Evolutionary conservation across 2,113 vertebrate species (phyloP).

Genomic region (Megalops atlanticus): DNA sequence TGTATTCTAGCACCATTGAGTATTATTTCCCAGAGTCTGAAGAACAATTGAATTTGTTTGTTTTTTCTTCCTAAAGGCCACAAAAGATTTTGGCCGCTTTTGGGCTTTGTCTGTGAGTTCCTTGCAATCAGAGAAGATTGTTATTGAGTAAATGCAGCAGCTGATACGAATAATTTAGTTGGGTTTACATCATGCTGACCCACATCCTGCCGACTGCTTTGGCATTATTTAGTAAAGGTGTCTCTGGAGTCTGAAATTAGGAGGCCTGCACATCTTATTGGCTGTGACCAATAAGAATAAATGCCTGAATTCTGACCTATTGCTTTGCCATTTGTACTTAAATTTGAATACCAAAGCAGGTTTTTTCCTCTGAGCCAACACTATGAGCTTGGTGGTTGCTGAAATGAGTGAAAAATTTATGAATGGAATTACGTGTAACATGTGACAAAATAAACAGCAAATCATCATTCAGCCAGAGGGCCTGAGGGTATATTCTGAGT

Average conservation of each 20-base stretch:
- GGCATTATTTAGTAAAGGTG: not conserved
- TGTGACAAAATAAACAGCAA: not conserved
- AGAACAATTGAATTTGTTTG: not conserved
- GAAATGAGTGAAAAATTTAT: not conserved
- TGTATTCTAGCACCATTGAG: not conserved
- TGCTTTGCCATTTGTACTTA: not conserved
- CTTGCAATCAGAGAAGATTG: slow-evolving; percentile 1
- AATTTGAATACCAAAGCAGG: not conserved
- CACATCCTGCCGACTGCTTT: not conserved
- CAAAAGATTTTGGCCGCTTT: not conserved
- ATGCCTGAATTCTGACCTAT: not conserved
- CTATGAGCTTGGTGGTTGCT: not conserved
- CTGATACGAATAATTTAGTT: slow-evolving; percentile 13
- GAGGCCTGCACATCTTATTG: not conserved
- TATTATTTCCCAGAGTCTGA: too few species aligned
- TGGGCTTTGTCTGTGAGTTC: not conserved
- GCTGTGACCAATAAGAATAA: too few species aligned
- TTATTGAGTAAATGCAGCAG: not conserved
- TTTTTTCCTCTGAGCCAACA: not conserved
- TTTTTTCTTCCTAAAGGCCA: not conserved
- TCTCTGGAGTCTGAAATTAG: not conserved
- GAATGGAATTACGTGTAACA: too few species aligned
- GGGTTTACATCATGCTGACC: not conserved
- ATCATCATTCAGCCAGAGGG: not conserved
- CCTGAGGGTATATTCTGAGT: not conserved